A percentile compares a stretch with the other conserved stretches of the same genome.
phyloP scores from a whole-genome alignment of 2,113 vertebrate species.

The Genyomyrus donnyi region DNA sequence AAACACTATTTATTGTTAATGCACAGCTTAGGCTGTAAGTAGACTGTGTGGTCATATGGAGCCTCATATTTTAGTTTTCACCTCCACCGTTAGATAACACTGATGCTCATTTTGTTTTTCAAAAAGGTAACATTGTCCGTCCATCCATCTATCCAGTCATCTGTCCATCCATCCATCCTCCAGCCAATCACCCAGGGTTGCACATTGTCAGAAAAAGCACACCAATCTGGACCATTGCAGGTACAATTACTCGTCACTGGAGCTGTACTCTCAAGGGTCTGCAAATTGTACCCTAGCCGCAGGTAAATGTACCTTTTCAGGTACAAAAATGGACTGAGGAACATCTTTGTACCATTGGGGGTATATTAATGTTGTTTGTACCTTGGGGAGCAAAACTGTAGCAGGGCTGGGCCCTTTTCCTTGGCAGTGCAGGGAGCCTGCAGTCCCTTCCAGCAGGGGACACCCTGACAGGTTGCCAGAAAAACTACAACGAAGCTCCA shows the following conservation, averaged over 20 bases:
- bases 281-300: background rate
- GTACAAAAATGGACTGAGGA: background rate
- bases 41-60: background rate
- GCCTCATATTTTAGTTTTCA: background rate
- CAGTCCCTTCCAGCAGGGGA: background rate
- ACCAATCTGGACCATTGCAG: no score
- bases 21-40: background rate
- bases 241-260: background rate
- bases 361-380: background rate
- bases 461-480: background rate
- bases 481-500: background rate
- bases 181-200: background rate
- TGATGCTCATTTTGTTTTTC: background rate
- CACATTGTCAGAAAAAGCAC: background rate
- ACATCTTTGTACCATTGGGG: background rate
- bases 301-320: background rate
- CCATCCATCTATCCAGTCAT: background rate
- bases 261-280: background rate
- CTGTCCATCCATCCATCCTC: background rate
- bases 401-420: background rate
- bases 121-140: background rate
- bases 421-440: background rate
- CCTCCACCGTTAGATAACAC: background rate
- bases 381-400: background rate
- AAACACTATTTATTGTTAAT: background rate